Percentiles rank a stretch among this genome's conserved stretches.
Conservation (phyloP, 2,797 vertebrate genomes). For the Ammospiza maritima region DNA sequence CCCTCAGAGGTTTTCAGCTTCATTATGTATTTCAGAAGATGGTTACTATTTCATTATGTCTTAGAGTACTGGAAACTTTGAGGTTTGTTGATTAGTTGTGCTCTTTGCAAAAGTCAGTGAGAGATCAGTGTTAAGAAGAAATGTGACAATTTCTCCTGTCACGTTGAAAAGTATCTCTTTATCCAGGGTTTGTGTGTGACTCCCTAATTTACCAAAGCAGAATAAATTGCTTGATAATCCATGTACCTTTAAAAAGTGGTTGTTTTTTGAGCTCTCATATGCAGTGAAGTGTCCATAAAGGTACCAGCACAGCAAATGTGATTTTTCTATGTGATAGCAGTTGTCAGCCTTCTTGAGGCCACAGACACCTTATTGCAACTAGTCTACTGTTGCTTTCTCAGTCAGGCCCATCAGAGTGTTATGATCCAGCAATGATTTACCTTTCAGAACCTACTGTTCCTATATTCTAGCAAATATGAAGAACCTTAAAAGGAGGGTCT, state of each 20-base stretch:
- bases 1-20: background rate
- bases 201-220: background rate
- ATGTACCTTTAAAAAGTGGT: background rate
- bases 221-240: background rate
- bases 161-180: background rate
- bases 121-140: background rate
- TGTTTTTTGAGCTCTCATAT: background rate
- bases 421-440: background rate
- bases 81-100: background rate
- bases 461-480: background rate
- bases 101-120: background rate
- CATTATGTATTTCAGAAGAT: background rate
- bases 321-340: background rate
- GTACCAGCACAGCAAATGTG: background rate
- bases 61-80: background rate
- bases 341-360: background rate
- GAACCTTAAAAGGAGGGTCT: background rate
- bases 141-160: background rate
- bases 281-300: background rate
- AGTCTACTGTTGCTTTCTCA: background rate
- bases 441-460: background rate
- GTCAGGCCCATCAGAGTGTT: background rate
- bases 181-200: background rate
- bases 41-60: background rate
- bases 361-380: background rate